Conservation (phyloP, 2,113 vertebrate species). For the Plestiodon gilberti region DNA sequence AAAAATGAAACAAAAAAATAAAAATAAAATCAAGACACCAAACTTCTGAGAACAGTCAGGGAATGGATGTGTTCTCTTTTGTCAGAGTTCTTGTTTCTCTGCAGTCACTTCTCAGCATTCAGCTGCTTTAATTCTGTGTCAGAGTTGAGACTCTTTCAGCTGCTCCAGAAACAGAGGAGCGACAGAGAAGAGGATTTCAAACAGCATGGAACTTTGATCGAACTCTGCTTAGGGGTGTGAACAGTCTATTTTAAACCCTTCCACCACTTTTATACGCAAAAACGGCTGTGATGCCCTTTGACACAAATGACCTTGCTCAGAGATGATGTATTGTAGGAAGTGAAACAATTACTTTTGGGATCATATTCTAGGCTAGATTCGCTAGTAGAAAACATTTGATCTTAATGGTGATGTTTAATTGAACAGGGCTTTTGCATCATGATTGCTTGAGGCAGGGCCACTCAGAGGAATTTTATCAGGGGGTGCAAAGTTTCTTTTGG, state of each 20-base stretch:
- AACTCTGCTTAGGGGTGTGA: constrained; percentile 44
- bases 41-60: too few species aligned
- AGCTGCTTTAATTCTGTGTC: not conserved
- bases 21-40: too few species aligned
- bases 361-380: constrained; percentile 19
- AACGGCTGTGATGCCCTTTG: constrained; percentile 8
- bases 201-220: constrained; percentile 18
- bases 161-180: not conserved
- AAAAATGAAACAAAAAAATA: too few species aligned
- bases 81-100: too few species aligned
- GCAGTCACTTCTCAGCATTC: too few species aligned
- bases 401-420: not conserved
- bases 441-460: too few species aligned
- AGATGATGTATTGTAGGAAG: constrained; percentile 33
- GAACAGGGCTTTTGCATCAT: too few species aligned
- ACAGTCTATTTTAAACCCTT: constrained; percentile 15
- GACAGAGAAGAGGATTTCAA: not conserved
- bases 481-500: too few species aligned
- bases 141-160: not conserved
- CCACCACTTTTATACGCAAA: not conserved
- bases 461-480: too few species aligned
- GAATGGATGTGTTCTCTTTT: too few species aligned
- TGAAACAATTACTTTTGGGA: constrained; percentile 52
- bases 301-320: constrained; percentile 37
- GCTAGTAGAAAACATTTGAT: not conserved